Percentiles rank a stretch among this genome's conserved stretches.
Conservation (phyloP, 1,140 invertebrate genomes). For the Octopus bimaculoides region DNA sequence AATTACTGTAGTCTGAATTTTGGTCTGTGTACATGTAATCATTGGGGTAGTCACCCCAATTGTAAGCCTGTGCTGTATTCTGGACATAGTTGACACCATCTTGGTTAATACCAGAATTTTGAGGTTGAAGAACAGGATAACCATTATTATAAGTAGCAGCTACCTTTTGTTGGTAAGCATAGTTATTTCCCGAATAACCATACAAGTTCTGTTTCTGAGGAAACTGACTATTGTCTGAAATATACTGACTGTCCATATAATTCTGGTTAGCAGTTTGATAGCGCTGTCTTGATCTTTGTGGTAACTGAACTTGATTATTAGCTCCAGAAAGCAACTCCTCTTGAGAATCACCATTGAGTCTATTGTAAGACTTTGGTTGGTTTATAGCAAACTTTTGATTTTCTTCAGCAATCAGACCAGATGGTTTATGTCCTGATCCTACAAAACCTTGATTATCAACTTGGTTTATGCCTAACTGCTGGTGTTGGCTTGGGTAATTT, state of each 20-base stretch:
- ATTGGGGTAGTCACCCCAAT: conserved; percentile 9
- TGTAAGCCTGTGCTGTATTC: background rate
- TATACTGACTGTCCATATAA: background rate
- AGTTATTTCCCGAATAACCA: conserved; percentile 1
- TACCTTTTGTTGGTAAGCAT: conserved; percentile 10
- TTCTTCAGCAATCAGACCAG: no score
- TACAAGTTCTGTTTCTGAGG: background rate
- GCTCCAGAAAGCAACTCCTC: no score
- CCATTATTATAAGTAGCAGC: background rate
- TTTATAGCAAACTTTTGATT: no score
- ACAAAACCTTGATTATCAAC: no score
- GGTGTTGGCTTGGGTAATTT: no score
- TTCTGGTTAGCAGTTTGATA: background rate
- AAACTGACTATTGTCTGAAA: background rate
- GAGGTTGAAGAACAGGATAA: background rate
- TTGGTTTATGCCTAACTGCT: no score
- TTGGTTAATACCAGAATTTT: background rate
- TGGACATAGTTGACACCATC: background rate
- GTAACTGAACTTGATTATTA: no score
- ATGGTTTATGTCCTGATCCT: no score
- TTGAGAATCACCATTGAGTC: no score
- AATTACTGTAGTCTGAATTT: background rate
- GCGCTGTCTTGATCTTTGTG: background rate
- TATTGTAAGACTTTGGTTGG: no score
- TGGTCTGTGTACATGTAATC: conserved; percentile 10